These are phyloP conservation scores for Elysia chlorotica DNA, from an alignment of 1,140 invertebrate genomes.

Conservation along the genomic window DNA sequence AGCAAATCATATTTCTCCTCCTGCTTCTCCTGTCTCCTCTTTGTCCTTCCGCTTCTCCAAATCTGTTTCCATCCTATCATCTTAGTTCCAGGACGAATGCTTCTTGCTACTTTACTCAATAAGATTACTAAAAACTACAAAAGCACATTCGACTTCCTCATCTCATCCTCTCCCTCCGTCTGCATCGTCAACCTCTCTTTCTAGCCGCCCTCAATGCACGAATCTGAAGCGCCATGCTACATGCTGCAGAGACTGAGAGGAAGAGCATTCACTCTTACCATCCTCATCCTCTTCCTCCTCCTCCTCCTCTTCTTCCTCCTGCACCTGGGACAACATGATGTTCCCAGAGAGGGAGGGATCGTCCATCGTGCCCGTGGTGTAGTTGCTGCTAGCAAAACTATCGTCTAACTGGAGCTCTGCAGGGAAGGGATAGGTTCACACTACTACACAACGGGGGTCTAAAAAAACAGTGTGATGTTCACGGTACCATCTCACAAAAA, in stretches of 20 bases:
- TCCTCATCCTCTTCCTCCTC: constrained; percentile 15
- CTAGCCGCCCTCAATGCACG: background rate
- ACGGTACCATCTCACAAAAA: background rate
- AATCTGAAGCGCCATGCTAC: background rate
- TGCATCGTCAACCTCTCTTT: background rate
- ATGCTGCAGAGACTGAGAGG: background rate
- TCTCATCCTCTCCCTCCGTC: background rate
- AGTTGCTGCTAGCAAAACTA: constrained; percentile 8
- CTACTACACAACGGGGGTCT: background rate
- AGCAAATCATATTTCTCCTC: no score
- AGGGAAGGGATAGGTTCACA: background rate
- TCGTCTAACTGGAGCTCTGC: constrained; percentile 2
- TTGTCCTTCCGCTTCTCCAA: no score
- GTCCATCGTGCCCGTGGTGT: background rate
- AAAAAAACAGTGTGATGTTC: background rate
- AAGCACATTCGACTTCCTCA: no score
- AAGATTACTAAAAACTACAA: no score
- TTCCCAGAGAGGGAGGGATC: background rate
- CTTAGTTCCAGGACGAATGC: no score
- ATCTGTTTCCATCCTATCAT: no score
- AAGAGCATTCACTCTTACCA: constrained; percentile 3
- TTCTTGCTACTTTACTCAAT: no score
- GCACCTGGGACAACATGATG: background rate
- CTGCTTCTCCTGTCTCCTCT: no score
- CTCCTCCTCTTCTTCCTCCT: background rate